These are phyloP conservation scores for Drosophila gaucha DNA, from an alignment of 2,888 invertebrate species.

Conservation along the genomic window DNA sequence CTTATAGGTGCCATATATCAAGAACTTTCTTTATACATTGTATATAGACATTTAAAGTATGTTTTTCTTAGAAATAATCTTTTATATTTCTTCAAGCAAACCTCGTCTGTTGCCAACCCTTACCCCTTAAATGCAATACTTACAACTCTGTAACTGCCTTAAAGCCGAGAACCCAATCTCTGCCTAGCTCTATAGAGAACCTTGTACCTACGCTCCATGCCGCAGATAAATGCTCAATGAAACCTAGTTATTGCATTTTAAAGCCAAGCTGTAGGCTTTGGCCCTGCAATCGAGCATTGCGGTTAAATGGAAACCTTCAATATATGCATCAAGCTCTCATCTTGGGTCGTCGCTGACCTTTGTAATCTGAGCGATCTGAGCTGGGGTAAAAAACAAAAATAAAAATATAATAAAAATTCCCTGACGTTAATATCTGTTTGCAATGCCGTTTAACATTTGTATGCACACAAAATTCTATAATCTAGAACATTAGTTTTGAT, in stretches of 20 bases:
- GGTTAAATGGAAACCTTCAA: slow-evolving; percentile 22
- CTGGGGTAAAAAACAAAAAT: background rate
- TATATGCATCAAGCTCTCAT: background rate
- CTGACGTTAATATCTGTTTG: slow-evolving; percentile 36
- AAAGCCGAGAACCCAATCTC: background rate
- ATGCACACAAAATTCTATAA: background rate
- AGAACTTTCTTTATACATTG: too few species aligned
- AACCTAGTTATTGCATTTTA: slow-evolving; percentile 33
- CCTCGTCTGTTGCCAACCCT: too few species aligned
- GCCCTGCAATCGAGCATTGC: slow-evolving; percentile 17
- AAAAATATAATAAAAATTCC: slow-evolving; percentile 3
- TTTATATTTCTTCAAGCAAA: background rate
- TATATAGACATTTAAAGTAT: too few species aligned
- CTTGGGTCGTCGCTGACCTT: slow-evolving; percentile 26
- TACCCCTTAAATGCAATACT: too few species aligned
- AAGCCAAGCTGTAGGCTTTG: too few species aligned
- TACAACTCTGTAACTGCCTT: background rate
- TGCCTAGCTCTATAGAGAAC: too few species aligned
- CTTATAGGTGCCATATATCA: too few species aligned
- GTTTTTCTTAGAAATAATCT: too few species aligned
- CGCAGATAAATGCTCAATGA: too few species aligned
- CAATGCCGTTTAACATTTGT: slow-evolving; percentile 7
- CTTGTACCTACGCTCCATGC: background rate
- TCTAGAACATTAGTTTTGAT: slow-evolving; percentile 4
- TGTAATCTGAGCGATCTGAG: slow-evolving; percentile 26